Base-by-base conservation (phyloP, 1,140 invertebrate species). In the Hermetia illucens region DNA sequence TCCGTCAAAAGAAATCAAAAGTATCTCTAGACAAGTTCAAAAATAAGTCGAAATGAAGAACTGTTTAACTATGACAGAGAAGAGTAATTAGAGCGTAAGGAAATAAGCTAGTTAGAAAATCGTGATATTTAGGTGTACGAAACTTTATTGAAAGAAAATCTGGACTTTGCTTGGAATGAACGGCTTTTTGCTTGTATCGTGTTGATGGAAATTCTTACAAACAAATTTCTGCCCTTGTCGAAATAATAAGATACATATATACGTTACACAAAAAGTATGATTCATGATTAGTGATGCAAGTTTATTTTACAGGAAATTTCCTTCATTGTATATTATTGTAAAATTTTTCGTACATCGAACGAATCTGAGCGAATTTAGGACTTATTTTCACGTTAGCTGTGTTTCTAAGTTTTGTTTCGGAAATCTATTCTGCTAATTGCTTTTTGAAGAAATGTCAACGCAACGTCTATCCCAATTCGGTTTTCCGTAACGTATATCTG, bases 1-100 rank as follows among this genome's bases (percentile, higher is more conserved):
- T 41, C 39, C 42, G 20, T 18, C 32, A 34, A 16, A 5, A 34
- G 15, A 37, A 36, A 9, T 21, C 38, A 40, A 20, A 34, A 44
- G 50, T 41, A 48, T 24, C 45, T 43, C 30, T 30, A 21, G 44
- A 39, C 15, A 32, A 13, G 29, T 25, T 32, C 17, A 50, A 48
- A 30, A 22, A 38, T 45, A 33, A 29, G 49, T 49, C 43, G 35
- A 49, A 48, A 30, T 20, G 17, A 15, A 27, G 8, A 27, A 27
- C 8, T 9, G 24, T 27, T 13, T 27, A 8, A 27, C 8, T 27
- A 27, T 27, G 8, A 9, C 24, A 27, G 13, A 27, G 24, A 27
- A 13, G 13, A 27, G 13, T 8, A 27, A 27, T 8, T 9, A 27
- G 24, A 27, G n/a, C n/a, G n/a, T n/a, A n/a, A 27, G 13, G 24